A percentile compares a stretch with the other conserved stretches of the same genome.
phyloP scores from a whole-genome alignment of 2,797 vertebrate species.

The Tinamus major region DNA sequence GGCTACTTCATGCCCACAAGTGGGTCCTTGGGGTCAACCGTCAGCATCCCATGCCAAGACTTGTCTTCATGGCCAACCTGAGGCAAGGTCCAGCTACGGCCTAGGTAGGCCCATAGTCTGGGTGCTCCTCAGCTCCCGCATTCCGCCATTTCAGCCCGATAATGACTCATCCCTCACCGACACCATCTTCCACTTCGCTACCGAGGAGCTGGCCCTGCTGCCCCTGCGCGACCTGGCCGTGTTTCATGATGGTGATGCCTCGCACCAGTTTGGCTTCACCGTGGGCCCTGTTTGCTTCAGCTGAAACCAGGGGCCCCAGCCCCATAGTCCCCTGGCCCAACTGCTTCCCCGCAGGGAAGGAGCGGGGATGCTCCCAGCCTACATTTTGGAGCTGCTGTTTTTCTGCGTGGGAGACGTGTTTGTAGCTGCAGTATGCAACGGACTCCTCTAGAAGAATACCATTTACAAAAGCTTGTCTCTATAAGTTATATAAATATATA shows the following conservation, averaged over 20 bases:
- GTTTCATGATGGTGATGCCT: constrained; percentile 76
- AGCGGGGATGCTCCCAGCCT: background rate
- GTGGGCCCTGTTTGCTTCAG: constrained; percentile 90
- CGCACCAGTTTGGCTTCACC: constrained; percentile 85
- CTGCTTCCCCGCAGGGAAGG: background rate
- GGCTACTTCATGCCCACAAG: rapidly evolving
- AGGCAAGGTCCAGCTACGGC: no score
- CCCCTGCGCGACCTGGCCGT: constrained; percentile 88
- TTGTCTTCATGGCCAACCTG: no score
- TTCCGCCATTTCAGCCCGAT: constrained; percentile 64
- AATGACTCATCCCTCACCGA: constrained; percentile 73
- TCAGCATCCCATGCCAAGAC: background rate
- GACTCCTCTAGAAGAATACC: constrained; percentile 23
- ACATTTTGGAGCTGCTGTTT: rapidly evolving
- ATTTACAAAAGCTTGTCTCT: constrained; percentile 56
- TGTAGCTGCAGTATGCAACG: background rate
- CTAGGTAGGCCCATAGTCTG: rapidly evolving
- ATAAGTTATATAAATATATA: constrained; percentile 58
- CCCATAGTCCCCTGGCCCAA: background rate
- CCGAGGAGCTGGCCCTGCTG: constrained; percentile 85
- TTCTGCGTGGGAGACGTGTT: background rate
- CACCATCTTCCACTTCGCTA: constrained; percentile 87
- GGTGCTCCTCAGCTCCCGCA: rapidly evolving
- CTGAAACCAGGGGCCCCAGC: constrained; percentile 69
- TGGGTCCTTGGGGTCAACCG: background rate